Conservation (phyloP, 2,888 invertebrate genomes). For the Gisinianus flammeolus region DNA sequence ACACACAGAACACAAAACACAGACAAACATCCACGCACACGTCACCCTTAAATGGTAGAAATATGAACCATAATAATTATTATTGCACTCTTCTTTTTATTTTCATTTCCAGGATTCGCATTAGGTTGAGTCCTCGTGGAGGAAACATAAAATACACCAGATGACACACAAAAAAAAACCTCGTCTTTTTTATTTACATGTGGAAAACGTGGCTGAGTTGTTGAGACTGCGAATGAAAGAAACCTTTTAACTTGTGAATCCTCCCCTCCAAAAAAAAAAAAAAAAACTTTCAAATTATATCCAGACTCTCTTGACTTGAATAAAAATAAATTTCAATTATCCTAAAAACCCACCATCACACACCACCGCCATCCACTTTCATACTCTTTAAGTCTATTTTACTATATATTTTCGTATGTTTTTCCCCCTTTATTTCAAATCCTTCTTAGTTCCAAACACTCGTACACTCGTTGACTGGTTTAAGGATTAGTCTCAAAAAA, state of each 20-base stretch:
- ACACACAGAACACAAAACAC: too few species aligned
- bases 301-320: conserved; percentile 31
- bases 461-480: too few species aligned
- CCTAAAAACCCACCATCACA: conserved; percentile 3
- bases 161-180: conserved; percentile 15
- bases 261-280: background rate
- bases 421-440: too few species aligned
- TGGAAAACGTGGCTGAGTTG: too few species aligned
- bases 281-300: conserved; percentile 30
- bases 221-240: conserved; percentile 23
- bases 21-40: conserved; percentile 29
- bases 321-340: conserved; percentile 33
- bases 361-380: too few species aligned
- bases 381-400: too few species aligned
- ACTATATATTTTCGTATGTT: too few species aligned
- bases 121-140: conserved; percentile 8
- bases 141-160: conserved; percentile 17
- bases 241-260: conserved; percentile 25
- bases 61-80: conserved; percentile 38
- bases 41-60: conserved; percentile 31
- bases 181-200: conserved; percentile 26
- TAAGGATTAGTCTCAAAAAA: too few species aligned
- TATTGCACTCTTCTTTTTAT: conserved; percentile 29
- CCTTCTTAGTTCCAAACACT: too few species aligned
- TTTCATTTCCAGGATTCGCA: conserved; percentile 20